These are phyloP conservation scores for Tillus elongatus DNA, from an alignment of 2,888 invertebrate genomes.

Conservation along the genomic window DNA sequence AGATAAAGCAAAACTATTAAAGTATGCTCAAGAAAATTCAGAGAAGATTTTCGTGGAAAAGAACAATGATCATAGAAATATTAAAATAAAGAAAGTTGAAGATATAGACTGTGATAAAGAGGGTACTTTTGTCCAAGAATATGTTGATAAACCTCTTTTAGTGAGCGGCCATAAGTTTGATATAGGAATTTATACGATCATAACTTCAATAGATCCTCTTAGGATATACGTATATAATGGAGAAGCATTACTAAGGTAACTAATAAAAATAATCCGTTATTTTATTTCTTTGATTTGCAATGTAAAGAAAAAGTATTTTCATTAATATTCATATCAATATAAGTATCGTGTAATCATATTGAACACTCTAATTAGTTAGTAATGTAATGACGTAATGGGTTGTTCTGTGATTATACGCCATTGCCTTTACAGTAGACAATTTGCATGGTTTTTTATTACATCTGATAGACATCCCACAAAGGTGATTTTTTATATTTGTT, in stretches of 20 bases:
- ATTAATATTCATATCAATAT: too few species aligned
- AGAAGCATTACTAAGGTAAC: constrained; percentile 77
- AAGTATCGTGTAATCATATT: too few species aligned
- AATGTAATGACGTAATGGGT: too few species aligned
- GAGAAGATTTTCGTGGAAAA: constrained; percentile 79
- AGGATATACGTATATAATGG: constrained; percentile 82
- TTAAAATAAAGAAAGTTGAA: constrained; percentile 62
- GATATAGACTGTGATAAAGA: constrained; percentile 61
- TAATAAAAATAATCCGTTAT: constrained; percentile 12
- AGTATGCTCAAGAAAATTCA: constrained; percentile 58
- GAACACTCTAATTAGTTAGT: too few species aligned
- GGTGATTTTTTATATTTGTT: too few species aligned
- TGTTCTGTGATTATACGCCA: too few species aligned
- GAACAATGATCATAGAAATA: constrained; percentile 83
- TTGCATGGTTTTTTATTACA: too few species aligned
- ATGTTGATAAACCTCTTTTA: constrained; percentile 75
- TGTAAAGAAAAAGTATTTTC: too few species aligned
- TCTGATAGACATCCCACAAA: too few species aligned
- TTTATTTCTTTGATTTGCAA: too few species aligned
- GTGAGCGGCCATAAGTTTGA: constrained; percentile 94
- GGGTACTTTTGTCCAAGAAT: constrained; percentile 86
- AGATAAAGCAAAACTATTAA: constrained; percentile 58
- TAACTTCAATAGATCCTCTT: constrained; percentile 86
- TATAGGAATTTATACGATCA: constrained; percentile 85
- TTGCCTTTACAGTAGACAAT: too few species aligned